phyloP scores from a whole-genome alignment of 2,113 vertebrate genomes.

The Sylvietta virens region DNA sequence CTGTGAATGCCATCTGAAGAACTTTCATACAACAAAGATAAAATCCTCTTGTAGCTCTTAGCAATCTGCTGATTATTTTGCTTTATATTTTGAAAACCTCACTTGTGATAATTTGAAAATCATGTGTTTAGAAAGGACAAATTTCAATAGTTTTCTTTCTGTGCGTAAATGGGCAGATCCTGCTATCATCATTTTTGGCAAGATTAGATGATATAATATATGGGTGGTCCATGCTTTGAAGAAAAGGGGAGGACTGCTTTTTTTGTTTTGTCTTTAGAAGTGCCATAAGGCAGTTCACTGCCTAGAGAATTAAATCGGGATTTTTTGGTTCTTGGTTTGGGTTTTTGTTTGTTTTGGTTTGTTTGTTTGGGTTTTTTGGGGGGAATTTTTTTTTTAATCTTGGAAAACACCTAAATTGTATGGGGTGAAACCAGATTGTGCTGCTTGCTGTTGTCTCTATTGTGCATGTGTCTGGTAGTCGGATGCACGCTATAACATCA shows the following conservation, averaged over 20 bases:
- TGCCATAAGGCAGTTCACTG: neutral
- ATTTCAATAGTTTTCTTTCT: neutral
- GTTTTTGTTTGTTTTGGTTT: neutral
- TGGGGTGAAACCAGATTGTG: neutral
- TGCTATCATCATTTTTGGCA: neutral
- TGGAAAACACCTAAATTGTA: neutral
- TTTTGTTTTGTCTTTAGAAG: neutral
- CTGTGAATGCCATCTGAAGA: neutral
- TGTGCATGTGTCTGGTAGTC: neutral
- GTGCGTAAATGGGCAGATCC: neutral
- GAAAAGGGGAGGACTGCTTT: neutral
- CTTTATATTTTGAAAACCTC: neutral
- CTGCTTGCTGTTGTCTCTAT: neutral
- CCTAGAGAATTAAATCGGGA: neutral
- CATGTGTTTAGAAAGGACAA: neutral
- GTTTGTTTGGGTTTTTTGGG: too few relatives aligned
- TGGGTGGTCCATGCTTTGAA: neutral
- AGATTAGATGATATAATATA: neutral
- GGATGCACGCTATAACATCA: slow-evolving; percentile 1
- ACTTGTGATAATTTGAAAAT: slow-evolving; percentile 3
- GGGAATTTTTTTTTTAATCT: neutral
- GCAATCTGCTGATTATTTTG: neutral
- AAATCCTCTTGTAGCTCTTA: neutral
- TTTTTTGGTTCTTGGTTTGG: neutral
- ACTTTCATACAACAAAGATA: neutral